Percentiles rank a stretch among this genome's conserved stretches.
phyloP scores from a whole-genome alignment of 2,888 invertebrate genomes.

The Prosopocoilus inquinatus region DNA sequence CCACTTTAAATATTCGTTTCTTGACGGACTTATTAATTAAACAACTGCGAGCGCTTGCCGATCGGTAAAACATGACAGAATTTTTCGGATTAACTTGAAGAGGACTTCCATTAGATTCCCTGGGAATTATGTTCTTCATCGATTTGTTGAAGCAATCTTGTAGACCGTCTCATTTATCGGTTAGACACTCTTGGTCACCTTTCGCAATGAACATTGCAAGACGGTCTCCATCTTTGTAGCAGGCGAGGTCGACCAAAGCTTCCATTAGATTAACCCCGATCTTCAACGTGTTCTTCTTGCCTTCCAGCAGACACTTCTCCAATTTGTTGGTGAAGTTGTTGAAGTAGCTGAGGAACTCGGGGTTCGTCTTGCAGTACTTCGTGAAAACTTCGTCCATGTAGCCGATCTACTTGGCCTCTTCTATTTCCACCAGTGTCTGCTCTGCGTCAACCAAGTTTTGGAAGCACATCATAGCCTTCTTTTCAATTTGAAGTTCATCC shows the following conservation, averaged over 20 bases:
- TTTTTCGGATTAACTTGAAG: constrained; percentile 68
- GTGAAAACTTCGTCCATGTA: constrained; percentile 50
- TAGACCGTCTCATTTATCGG: constrained; percentile 59
- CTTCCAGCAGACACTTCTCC: constrained; percentile 61
- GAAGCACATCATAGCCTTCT: constrained; percentile 56
- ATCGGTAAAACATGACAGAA: constrained; percentile 51
- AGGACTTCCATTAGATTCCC: constrained; percentile 77
- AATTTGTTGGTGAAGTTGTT: constrained; percentile 56
- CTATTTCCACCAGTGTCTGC: constrained; percentile 63
- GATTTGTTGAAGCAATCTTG: constrained; percentile 65
- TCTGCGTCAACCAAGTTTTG: constrained; percentile 58
- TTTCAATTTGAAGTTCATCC: constrained; percentile 53
- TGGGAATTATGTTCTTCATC: constrained; percentile 57
- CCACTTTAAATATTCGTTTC: too few relatives aligned
- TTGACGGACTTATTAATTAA: too few relatives aligned
- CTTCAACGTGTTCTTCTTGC: constrained; percentile 62
- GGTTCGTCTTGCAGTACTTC: constrained; percentile 68
- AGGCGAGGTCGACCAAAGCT: constrained; percentile 70
- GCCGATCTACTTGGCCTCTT: constrained; percentile 63
- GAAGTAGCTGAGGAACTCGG: constrained; percentile 61
- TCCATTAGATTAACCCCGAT: constrained; percentile 66
- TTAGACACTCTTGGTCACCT: constrained; percentile 74
- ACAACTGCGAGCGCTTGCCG: too few relatives aligned
- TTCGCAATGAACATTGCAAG: constrained; percentile 81
- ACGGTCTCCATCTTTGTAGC: constrained; percentile 78